Conservation (phyloP, 2,888 invertebrate species). For the Acanthopleura granulata region DNA sequence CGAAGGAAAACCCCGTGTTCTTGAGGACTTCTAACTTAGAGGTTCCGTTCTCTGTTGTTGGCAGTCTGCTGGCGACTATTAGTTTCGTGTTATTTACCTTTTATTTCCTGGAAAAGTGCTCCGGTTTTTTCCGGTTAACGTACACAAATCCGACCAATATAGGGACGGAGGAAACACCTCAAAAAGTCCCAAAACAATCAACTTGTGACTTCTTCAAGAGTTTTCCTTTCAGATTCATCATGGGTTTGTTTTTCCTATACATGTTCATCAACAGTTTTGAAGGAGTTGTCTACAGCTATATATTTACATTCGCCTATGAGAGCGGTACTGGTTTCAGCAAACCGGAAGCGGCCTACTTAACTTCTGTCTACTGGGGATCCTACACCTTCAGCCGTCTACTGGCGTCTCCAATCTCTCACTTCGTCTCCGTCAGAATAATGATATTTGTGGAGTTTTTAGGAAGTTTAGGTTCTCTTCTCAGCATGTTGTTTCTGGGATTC, state of each 20-base stretch:
- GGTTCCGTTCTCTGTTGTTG: neutral
- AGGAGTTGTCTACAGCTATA: neutral
- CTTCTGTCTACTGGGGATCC: slow-evolving; percentile 1
- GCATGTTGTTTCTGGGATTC: neutral
- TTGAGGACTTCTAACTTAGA: neutral
- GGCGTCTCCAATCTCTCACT: neutral
- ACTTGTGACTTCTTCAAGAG: neutral
- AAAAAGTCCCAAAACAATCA: neutral
- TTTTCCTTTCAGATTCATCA: neutral
- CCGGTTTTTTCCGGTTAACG: neutral
- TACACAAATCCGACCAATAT: neutral
- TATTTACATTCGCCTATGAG: slow-evolving; percentile 10
- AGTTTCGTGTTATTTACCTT: neutral
- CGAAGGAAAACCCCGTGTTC: neutral
- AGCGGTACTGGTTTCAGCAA: neutral
- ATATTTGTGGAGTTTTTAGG: slow-evolving; percentile 2
- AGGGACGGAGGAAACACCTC: too few relatives aligned
- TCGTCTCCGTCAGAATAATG: slow-evolving; percentile 9
- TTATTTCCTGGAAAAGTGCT: slow-evolving; percentile 4
- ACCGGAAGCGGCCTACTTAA: slow-evolving; percentile 2
- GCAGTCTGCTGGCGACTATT: neutral
- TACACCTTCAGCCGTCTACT: neutral
- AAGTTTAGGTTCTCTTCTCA: neutral
- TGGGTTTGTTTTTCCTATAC: neutral
- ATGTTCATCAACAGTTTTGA: neutral